phyloP scores from a whole-genome alignment of 1,140 invertebrate genomes.

The Nixonia krombeini region DNA sequence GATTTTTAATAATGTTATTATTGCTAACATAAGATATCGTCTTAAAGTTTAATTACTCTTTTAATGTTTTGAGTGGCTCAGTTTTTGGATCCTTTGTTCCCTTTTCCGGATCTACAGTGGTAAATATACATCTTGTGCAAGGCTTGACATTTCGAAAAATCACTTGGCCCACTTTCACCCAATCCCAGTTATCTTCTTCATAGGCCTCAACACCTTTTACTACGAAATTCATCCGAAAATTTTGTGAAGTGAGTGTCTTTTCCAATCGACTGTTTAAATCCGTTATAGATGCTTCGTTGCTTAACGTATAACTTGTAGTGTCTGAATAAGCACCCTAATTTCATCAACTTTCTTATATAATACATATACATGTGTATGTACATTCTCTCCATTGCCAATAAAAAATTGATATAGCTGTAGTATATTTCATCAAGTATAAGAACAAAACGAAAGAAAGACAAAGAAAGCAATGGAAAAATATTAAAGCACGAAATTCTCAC shows the following conservation, averaged over 20 bases:
- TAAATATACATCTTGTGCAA: conserved; percentile 77
- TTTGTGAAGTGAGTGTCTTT: conserved; percentile 70
- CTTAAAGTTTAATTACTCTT: conserved; percentile 64
- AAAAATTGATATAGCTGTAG: too few relatives aligned
- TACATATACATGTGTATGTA: too few relatives aligned
- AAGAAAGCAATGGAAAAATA: too few relatives aligned
- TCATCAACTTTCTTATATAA: too few relatives aligned
- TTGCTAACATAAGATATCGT: too few relatives aligned
- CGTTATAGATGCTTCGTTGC: conserved; percentile 76
- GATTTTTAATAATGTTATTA: too few relatives aligned
- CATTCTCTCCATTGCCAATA: not conserved
- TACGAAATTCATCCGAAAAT: conserved; percentile 80
- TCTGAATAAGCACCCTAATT: conserved; percentile 76
- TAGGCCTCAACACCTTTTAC: conserved; percentile 75
- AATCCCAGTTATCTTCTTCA: conserved; percentile 80
- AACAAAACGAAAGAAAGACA: too few relatives aligned
- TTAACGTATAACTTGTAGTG: conserved; percentile 74
- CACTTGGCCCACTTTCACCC: conserved; percentile 77
- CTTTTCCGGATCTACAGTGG: conserved; percentile 74
- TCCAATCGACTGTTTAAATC: conserved; percentile 76
- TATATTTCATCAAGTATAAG: too few relatives aligned
- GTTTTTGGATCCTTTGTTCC: conserved; percentile 68
- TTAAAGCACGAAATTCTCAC: too few relatives aligned
- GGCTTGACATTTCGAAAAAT: conserved; percentile 77
- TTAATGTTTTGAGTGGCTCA: conserved; percentile 75